Conservation (phyloP, 2,113 vertebrate species). For the Tragulus kanchil region DNA sequence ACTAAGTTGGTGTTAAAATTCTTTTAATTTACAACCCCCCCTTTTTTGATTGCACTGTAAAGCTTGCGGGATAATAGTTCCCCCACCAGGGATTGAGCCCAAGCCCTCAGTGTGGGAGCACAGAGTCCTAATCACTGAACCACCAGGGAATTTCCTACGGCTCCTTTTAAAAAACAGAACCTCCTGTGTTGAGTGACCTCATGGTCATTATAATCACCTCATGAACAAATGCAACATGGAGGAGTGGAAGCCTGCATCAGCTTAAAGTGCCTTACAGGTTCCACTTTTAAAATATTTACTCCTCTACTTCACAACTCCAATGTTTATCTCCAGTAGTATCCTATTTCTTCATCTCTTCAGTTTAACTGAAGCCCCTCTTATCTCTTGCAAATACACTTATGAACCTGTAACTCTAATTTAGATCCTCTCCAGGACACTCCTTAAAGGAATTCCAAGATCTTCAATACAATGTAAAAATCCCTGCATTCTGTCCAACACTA, state of each 20-base stretch:
- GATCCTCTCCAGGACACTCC: not conserved
- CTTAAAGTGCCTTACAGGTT: not conserved
- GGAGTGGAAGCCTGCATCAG: not conserved
- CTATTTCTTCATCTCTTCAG: conserved; percentile 6
- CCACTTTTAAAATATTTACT: conserved; percentile 24
- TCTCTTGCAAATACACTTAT: conserved; percentile 3
- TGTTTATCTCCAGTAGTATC: not conserved
- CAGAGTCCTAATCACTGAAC: not conserved
- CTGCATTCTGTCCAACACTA: not conserved
- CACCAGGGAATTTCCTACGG: not conserved
- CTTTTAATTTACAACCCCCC: not conserved
- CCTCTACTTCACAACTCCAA: not conserved
- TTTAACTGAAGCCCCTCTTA: not conserved
- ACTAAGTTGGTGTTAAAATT: not conserved
- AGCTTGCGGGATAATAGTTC: not conserved
- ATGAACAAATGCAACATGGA: not conserved
- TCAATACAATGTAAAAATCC: not conserved
- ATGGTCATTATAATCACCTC: not conserved
- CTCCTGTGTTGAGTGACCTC: not conserved
- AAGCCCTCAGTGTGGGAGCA: not conserved
- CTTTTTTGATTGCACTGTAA: not conserved
- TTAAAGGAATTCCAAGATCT: conserved; percentile 9
- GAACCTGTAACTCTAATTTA: not conserved
- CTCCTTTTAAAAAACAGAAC: not conserved
- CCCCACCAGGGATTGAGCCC: not conserved